Evolutionary conservation across 2,888 invertebrate genomes (phyloP), one percentile per base, ranked within the genome.

Genomic region (Tromatobia lineatoria): DNA sequence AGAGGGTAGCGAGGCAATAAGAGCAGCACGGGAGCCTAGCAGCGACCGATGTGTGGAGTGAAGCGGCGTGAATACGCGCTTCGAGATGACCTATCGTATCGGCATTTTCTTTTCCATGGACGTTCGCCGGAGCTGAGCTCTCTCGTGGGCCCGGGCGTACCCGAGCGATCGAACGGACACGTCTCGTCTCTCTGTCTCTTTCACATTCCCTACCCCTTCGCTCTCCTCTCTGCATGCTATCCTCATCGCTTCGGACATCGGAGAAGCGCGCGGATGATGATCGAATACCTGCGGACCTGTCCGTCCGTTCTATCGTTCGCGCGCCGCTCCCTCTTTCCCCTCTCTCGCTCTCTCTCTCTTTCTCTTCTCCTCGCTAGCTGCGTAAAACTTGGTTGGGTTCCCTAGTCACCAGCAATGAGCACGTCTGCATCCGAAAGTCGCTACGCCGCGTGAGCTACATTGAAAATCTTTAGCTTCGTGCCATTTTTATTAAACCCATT

Each of bases 81-180:
- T 78, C 66, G 67, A 83, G 87, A 90, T 90, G 89, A 90, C 88
- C 90, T 90, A 90, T 90, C 89, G 83, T 69, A 90, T 87, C 88
- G 90, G 83, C 84, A 86, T 86, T 88, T 85, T 86, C 87, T 87
- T 89, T 86, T 84, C 85, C 67, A 80, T 82, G 88, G 86, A 87
- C 89, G 87, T 88, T 90, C 88, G 88, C 90, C 87, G 87, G 88
- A 73, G 71, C 52, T 20, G 73, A 45, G 73, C 57, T 61, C 59
- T 64, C 18, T 52, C 71, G 67, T 42, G 50, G 50, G 78, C 83
- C 88, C 82, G 82, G 85, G 80, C 86, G 83, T 85, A 86, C 86
- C 88, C 64, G 88, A 85, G 77, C 89, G 74, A 69, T 79, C 80
- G 50, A 70, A 76, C 78, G 71, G 74, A 67, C 81, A 59, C 74